Evolutionary conservation across 2,888 invertebrate genomes (phyloP).

Genomic region (Ectemnius cavifrons): DNA sequence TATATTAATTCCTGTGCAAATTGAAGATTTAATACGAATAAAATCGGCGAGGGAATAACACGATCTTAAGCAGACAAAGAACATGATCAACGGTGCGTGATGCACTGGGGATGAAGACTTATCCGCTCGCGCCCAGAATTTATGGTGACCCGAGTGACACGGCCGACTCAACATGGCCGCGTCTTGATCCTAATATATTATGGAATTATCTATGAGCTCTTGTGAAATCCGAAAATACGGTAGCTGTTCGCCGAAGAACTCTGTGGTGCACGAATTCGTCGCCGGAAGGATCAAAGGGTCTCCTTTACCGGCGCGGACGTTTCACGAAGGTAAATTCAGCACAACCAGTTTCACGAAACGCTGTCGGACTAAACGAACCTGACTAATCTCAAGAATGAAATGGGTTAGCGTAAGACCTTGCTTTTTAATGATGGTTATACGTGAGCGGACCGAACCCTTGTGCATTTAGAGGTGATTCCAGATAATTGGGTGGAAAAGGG

Average conservation of each 20-base stretch:
- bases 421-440: too few species aligned
- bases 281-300: too few species aligned
- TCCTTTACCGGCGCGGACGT: background rate
- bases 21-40: constrained; percentile 20
- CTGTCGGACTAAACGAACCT: constrained; percentile 14
- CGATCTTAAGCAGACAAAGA: constrained; percentile 18
- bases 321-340: constrained; percentile 15
- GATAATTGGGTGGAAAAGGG: constrained; percentile 37
- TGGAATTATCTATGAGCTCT: background rate
- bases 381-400: too few species aligned
- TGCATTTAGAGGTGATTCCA: constrained; percentile 4
- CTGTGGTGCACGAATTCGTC: too few species aligned
- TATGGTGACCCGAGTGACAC: constrained; percentile 36
- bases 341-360: background rate
- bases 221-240: background rate
- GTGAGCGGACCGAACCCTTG: too few species aligned
- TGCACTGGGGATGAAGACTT: constrained; percentile 33
- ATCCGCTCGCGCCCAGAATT: constrained; percentile 30
- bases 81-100: constrained; percentile 46
- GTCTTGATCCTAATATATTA: constrained; percentile 21
- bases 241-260: too few species aligned
- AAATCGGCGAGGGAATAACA: constrained; percentile 24
- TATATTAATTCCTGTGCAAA: too few species aligned
- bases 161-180: constrained; percentile 4
- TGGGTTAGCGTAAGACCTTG: too few species aligned